Evolutionary conservation across 2,797 vertebrate genomes (phyloP).

Genomic region (Scolopax rusticola): DNA sequence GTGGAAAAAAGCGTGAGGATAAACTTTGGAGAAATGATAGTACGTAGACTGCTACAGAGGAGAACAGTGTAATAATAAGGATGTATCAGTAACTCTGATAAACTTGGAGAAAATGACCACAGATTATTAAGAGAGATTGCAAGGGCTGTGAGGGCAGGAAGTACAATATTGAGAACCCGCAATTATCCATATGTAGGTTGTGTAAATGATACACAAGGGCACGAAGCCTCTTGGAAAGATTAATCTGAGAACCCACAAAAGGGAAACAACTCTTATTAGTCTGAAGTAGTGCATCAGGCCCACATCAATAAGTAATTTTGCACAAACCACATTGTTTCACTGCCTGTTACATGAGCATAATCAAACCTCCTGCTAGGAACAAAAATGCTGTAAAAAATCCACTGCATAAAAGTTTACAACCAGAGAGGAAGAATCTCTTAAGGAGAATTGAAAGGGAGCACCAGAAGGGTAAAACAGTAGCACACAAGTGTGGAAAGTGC

Average conservation of each 20-base stretch:
- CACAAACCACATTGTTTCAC: not conserved
- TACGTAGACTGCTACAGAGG: not conserved
- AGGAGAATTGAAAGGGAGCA: not conserved
- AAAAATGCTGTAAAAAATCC: not conserved
- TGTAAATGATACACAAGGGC: constrained; percentile 27
- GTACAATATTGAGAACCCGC: not conserved
- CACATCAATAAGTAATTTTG: constrained; percentile 42
- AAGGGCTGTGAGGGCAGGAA: not conserved
- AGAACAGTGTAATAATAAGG: not conserved
- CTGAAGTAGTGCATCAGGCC: not conserved
- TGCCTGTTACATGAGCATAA: not conserved
- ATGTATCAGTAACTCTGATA: not conserved
- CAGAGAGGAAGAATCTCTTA: not conserved
- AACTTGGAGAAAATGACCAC: not conserved
- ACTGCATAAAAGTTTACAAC: not conserved
- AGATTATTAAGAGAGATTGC: not conserved
- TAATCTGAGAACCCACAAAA: constrained; percentile 9
- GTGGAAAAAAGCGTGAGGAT: not conserved
- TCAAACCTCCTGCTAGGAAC: not conserved
- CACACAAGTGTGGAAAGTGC: not conserved
- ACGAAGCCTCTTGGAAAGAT: not conserved
- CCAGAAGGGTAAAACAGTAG: not conserved
- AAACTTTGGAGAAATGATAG: not conserved
- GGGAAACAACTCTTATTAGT: not conserved
- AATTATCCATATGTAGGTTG: not conserved